Evolutionary conservation across 92 coral and sea anemone genomes (phyloP).

Genomic region (Blastomussa wellsi): DNA sequence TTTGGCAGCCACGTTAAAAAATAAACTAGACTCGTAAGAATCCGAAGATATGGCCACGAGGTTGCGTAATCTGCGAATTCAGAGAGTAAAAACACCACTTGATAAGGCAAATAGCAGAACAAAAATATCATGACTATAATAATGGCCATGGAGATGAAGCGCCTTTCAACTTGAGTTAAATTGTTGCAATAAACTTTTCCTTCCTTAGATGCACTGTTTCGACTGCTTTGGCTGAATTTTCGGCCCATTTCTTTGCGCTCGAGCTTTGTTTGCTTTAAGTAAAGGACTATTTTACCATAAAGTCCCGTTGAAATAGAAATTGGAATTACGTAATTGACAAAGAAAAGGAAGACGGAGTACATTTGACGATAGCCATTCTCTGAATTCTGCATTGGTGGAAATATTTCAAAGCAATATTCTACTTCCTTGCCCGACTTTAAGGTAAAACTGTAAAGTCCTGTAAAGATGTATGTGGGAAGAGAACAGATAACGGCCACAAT

Average conservation of each 20-base stretch:
- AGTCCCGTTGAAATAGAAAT: slow-evolving; percentile 45
- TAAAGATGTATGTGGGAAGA: slow-evolving; percentile 52
- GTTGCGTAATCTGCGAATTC: slow-evolving; percentile 40
- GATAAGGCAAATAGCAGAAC: slow-evolving; percentile 71
- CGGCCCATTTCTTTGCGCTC: slow-evolving; percentile 36
- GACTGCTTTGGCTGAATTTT: slow-evolving; percentile 4
- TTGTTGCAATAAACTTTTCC: not conserved
- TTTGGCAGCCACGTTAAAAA: slow-evolving; percentile 68
- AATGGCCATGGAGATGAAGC: slow-evolving; percentile 61
- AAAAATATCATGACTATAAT: slow-evolving; percentile 51
- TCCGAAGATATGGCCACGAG: slow-evolving; percentile 45
- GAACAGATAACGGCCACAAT: slow-evolving; percentile 49
- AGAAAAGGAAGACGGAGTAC: slow-evolving; percentile 64
- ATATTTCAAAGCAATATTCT: slow-evolving; percentile 47
- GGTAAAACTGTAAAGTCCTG: slow-evolving; percentile 19
- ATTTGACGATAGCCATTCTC: slow-evolving; percentile 42
- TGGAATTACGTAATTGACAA: slow-evolving; percentile 60
- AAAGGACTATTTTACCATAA: slow-evolving; percentile 46
- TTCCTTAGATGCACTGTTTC: not conserved
- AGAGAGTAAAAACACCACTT: slow-evolving; percentile 53
- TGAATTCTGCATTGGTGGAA: slow-evolving; percentile 45
- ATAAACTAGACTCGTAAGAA: slow-evolving; percentile 36
- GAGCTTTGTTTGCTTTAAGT: slow-evolving; percentile 48
- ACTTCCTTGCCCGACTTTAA: slow-evolving; percentile 21
- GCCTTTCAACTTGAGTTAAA: slow-evolving; percentile 44